Evolutionary conservation across 2,113 vertebrate species (phyloP), one percentile per base, ranked within the genome.

Genomic region (Scortum barcoo): DNA sequence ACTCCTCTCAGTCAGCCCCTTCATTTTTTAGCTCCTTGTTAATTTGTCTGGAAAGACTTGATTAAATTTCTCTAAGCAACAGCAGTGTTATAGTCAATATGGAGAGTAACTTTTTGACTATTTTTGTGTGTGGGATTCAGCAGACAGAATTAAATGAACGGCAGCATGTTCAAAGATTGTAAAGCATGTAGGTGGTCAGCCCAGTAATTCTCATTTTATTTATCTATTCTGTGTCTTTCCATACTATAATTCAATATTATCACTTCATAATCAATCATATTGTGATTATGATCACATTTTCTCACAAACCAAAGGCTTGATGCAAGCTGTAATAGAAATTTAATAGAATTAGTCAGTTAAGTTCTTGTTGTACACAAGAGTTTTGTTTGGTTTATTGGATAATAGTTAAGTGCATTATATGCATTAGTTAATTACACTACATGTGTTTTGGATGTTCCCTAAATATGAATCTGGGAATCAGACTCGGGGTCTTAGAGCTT

Each of bases 31-130:
- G 56, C 54, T 38, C 56, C 72, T 69, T 12, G 33, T 81, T 80
- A 69, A 84, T 86, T 86, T 60, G 72, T 73, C 51, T 76, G 51
- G 48, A 83, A 80, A 78, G 16, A 58, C 76, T 61, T 69, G 53
- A 85, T 85, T 84, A 72, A 58, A 85, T 46, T 40, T 69, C 46
- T 33, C 19, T 40, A 16, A 65, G 67, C 51, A 58, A 50, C 33
- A 26, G 3, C 10, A 11, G 11, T 28, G 24, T 51, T 36, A n/a
- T 7, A 48, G 61, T 46, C 12, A 13, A 6, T 20, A 12, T n/a
- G 65, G 44, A 66, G 22, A 57, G 14, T 22, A n/a, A 30, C 20
- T 61, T 53, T 69, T 50, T 48, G 14, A 20, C 2, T 3, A 46
- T 40, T 72, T 48, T 13, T 40, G n/a, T 9, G 16, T 0, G 11